Evolutionary conservation across 2,797 vertebrate genomes (phyloP), one percentile per base, ranked within the genome.

Genomic region (Leuciscus waleckii): DNA sequence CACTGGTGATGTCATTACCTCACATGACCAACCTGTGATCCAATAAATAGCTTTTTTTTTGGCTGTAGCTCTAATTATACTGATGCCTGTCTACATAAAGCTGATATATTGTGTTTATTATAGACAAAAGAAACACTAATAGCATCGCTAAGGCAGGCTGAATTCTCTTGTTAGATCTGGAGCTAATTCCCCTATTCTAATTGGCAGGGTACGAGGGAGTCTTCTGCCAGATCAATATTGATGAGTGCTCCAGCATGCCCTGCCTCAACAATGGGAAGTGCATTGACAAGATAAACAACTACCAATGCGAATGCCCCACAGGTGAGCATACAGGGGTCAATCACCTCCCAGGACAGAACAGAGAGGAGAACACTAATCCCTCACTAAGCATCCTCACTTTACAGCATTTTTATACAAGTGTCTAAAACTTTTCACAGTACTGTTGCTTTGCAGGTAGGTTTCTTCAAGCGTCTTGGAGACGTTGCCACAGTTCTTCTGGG

Each of bases 271-370:
- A 94, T 0, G 98, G 98, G 91, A 96, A 93, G 90, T 99, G 98
- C 91, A 93, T 98, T 8, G 98, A 99, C 95, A 98, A 97, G 95
- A 97, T 97, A 96, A 98, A 97, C 19, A 95, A 95, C 93, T 99
- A 96, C 93, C 92, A 95, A 88, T 99, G 98, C 95, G 94, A 98
- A 92, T 99, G 98, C 87, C 97, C 96, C 92, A 96, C 95, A 46
- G 98, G 98, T 99, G 95, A 94, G 95, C 77, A 91, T 17, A 71
- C 84, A 83, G 41, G n/a, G 89, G 83, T 86, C 87, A 82, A 77
- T 88, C 85, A 92, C 91, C 90, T 88, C 90, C 92, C 88, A 76
- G 83, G 84, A 84, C 88, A 89, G 82, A 85, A 79, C 82, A 77
- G n/a, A 85, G 69, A 87, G 92, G 92, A 86, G 88, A 90, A 89